phyloP scores from a whole-genome alignment of 2,113 vertebrate species.

The Elephas maximus region DNA sequence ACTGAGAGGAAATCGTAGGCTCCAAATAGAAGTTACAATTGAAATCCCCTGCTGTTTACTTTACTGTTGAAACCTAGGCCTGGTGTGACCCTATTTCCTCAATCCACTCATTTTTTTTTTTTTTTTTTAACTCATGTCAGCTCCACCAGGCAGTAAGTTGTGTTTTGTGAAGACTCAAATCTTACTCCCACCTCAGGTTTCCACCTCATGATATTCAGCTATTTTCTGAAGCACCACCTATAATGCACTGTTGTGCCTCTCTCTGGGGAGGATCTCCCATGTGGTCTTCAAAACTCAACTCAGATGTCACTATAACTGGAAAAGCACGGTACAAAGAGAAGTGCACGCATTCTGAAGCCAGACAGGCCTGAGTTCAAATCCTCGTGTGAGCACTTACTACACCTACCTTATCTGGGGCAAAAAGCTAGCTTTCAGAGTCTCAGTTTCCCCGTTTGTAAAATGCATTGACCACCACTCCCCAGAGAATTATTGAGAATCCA shows the following conservation, averaged over 20 bases:
- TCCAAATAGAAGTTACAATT: not conserved
- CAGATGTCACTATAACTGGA: not conserved
- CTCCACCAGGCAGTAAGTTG: not conserved
- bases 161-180: not conserved
- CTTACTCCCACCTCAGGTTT: not conserved
- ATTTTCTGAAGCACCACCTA: not conserved
- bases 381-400: not conserved
- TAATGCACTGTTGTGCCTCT: not conserved
- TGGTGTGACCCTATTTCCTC: not conserved
- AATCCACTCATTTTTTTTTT: not conserved
- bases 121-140: no score
- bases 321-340: not conserved
- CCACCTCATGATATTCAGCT: not conserved
- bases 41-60: not conserved
- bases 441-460: not conserved
- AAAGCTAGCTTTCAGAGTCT: not conserved
- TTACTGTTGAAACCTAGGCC: not conserved
- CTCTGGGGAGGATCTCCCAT: not conserved
- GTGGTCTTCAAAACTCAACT: not conserved
- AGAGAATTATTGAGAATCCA: not conserved
- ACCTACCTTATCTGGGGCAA: not conserved
- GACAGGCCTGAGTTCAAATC: not conserved
- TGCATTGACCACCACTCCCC: not conserved
- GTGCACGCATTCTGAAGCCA: not conserved
- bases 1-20: conserved; percentile 1